Base-by-base conservation (phyloP, 2,113 vertebrate genomes). In the Prionailurus bengalensis region DNA sequence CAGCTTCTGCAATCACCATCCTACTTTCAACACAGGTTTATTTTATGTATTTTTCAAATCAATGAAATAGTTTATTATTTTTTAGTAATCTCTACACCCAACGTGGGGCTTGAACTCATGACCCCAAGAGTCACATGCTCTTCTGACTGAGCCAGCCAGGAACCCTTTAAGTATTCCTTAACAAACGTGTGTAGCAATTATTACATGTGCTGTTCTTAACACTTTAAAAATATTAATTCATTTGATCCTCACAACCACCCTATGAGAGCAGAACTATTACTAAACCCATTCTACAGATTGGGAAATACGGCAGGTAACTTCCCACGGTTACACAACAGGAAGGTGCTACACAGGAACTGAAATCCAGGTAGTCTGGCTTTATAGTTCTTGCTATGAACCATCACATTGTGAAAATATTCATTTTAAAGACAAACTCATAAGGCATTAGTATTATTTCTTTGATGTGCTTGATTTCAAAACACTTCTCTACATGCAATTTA, bases 151-250 rank as follows among this genome's bases (percentile, higher is more conserved):
- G 42, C 14, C 2, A 9, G 15, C 27, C 73, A 48, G 42, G 42
- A 9, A 3, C 14, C 15, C 42, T 42, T 76, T 48, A 48, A 5
- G 15, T 68, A 84, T 51, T 51, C 92, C 84, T 74, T 86, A 85
- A 95, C 36, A 97, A 95, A 78, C 7, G 48, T 5, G 3, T 23
- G 17, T 2, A 70, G 42, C 76, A 66, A 65, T 71, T 85, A 63
- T 61, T 90, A 63, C 42, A 82, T 29, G n/a, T 12, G 78, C 17
- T 94, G 11, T 68, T 88, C 45, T 55, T 79, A 90, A 74, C 19
- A 84, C 42, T 96, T 88, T 55, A n/a, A 92, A 94, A 89, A 91
- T 89, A 91, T 36, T 91, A 78, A 94, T 15, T 70, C 81, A 95
- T 71, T 95, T 73, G 86, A 89, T 76, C 70, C 27, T 96, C 86